phyloP scores from a whole-genome alignment of 2,888 invertebrate species.

The Drosophila melanocephala region DNA sequence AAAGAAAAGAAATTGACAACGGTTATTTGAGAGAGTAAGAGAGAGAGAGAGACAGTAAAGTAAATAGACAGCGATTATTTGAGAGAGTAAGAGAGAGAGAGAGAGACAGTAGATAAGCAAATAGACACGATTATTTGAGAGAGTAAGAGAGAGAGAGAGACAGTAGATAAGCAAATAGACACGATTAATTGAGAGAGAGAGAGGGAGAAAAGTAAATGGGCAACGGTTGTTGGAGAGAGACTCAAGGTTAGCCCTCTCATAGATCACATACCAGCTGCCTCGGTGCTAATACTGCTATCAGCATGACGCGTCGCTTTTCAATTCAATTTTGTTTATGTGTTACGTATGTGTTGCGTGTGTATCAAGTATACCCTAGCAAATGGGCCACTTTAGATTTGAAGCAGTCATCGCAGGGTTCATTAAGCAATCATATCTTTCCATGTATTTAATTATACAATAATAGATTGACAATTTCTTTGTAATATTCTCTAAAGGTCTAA shows the following conservation, averaged over 20 bases:
- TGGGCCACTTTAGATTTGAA: not conserved
- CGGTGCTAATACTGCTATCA: constrained; percentile 10
- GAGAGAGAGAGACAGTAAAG: not conserved
- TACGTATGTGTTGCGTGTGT: not conserved
- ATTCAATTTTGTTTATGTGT: not conserved
- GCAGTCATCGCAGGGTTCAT: not conserved
- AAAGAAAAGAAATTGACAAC: not conserved
- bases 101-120: not conserved
- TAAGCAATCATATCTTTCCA: not conserved
- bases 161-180: not conserved
- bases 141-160: not conserved
- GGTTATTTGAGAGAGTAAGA: not conserved
- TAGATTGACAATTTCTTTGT: not conserved
- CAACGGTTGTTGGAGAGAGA: not conserved
- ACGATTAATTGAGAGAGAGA: not conserved
- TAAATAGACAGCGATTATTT: no score
- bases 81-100: not conserved
- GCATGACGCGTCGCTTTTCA: constrained; percentile 41
- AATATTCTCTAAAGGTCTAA: not conserved
- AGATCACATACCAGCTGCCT: not conserved
- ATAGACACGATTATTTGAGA: not conserved
- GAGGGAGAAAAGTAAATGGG: not conserved
- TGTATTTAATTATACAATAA: not conserved
- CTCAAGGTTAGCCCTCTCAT: constrained; percentile 1
- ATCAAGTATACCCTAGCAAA: not conserved